Evolutionary conservation across 2,888 invertebrate species (phyloP).

Genomic region (Mesochorus sp.): DNA sequence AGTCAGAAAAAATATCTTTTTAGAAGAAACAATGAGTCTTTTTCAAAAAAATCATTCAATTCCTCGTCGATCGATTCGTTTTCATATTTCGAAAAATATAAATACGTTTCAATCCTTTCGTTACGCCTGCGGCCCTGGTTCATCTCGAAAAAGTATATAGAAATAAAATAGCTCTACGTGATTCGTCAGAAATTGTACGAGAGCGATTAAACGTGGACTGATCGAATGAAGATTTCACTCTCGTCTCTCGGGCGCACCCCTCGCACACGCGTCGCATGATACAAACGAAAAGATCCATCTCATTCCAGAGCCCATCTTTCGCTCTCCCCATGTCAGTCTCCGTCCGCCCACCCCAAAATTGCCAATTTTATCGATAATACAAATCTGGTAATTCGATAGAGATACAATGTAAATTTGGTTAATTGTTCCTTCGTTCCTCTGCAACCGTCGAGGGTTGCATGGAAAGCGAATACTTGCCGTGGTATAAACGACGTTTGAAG

Average conservation of each 20-base stretch:
- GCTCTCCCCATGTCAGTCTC: conserved; percentile 29
- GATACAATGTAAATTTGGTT: conserved; percentile 82
- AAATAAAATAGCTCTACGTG: conserved; percentile 63
- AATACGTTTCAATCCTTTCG: not conserved
- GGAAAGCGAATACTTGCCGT: conserved; percentile 32
- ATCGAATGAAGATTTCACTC: conserved; percentile 62
- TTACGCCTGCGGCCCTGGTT: not conserved
- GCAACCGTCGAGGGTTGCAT: conserved; percentile 55
- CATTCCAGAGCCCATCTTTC: conserved; percentile 48
- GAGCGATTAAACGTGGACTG: conserved; percentile 63
- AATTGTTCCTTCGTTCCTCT: conserved; percentile 78
- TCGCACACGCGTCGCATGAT: conserved; percentile 43
- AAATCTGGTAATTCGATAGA: conserved; percentile 82
- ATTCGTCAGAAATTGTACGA: conserved; percentile 3
- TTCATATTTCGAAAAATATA: not conserved
- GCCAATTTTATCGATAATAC: conserved; percentile 82
- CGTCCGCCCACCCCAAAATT: conserved; percentile 74
- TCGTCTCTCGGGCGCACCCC: conserved; percentile 64
- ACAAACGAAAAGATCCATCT: conserved; percentile 31
- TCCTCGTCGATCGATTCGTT: too few species aligned
- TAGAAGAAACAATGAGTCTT: too few species aligned
- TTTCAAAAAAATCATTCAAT: too few species aligned
- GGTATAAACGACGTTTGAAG: conserved; percentile 38
- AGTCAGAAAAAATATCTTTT: too few species aligned
- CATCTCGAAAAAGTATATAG: not conserved